Percentiles rank a stretch among this genome's conserved stretches.
These are phyloP conservation scores for Brachionus manjavacas DNA, from an alignment of 1,140 invertebrate species.

Conservation along the genomic window DNA sequence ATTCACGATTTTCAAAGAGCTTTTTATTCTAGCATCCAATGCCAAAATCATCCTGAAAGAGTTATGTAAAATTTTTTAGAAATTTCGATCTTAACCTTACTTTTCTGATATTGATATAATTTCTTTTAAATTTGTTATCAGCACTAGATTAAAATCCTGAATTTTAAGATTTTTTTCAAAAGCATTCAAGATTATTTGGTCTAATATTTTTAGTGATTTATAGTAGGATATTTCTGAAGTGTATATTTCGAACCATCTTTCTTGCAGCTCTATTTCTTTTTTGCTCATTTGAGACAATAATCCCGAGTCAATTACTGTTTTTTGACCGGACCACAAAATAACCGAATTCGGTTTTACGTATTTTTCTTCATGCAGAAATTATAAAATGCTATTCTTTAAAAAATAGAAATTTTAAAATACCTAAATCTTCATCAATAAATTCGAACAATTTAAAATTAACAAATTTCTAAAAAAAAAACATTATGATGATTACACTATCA, in stretches of 20 bases:
- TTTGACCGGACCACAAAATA: background rate
- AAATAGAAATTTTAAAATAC: background rate
- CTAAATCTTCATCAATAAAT: background rate
- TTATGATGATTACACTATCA: background rate
- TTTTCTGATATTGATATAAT: background rate
- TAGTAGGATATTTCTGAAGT: slow-evolving; percentile 13
- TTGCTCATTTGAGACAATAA: background rate
- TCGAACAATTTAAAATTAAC: background rate
- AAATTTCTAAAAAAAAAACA: background rate
- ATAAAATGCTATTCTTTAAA: background rate
- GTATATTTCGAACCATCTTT: slow-evolving; percentile 32
- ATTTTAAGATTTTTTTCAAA: background rate
- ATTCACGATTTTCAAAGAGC: background rate
- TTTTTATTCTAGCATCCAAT: background rate
- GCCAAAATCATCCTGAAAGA: background rate
- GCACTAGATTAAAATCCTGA: background rate
- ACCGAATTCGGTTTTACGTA: background rate
- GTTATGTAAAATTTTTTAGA: background rate
- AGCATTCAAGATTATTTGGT: background rate
- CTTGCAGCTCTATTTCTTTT: slow-evolving; percentile 13
- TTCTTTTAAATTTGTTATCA: background rate
- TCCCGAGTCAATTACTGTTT: background rate
- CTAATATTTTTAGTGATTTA: slow-evolving; percentile 2
- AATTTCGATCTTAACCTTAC: background rate
- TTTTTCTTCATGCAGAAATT: background rate